Evolutionary conservation across 2,113 vertebrate genomes (phyloP).

Genomic region (Erinaceus europaeus): DNA sequence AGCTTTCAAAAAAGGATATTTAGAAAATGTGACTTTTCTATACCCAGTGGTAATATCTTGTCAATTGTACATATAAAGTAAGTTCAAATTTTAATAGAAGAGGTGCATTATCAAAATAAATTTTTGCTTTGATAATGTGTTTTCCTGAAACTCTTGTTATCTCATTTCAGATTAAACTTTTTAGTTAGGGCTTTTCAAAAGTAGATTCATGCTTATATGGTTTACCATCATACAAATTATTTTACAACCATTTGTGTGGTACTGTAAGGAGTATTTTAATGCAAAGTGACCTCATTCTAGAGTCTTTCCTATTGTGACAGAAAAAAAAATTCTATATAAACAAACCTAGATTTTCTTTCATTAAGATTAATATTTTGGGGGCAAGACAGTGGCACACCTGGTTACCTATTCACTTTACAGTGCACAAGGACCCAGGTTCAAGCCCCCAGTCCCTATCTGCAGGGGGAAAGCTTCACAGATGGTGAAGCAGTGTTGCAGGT

Average conservation of each 20-base stretch:
- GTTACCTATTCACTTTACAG: no score
- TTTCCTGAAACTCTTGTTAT: constrained; percentile 2
- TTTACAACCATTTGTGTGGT: neutral
- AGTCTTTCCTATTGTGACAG: neutral
- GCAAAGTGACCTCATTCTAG: neutral
- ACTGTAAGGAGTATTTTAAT: neutral
- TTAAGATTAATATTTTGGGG: constrained; percentile 27
- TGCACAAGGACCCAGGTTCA: no score
- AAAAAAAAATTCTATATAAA: constrained; percentile 27
- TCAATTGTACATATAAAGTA: neutral
- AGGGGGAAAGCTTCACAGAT: no score
- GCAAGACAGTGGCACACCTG: no score
- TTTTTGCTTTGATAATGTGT: neutral
- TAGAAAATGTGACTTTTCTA: constrained; percentile 21
- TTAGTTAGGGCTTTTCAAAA: constrained; percentile 4
- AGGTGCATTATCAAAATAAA: neutral
- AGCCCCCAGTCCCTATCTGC: no score
- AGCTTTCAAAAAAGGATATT: neutral
- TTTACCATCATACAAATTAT: neutral
- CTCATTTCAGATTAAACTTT: constrained; percentile 9
- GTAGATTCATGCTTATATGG: neutral
- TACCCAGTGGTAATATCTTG: neutral
- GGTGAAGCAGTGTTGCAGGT: no score
- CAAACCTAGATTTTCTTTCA: neutral
- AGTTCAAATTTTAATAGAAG: constrained; percentile 13